Evolutionary conservation across 2,888 invertebrate genomes (phyloP).

Genomic region (Argyresthia goedartella): DNA sequence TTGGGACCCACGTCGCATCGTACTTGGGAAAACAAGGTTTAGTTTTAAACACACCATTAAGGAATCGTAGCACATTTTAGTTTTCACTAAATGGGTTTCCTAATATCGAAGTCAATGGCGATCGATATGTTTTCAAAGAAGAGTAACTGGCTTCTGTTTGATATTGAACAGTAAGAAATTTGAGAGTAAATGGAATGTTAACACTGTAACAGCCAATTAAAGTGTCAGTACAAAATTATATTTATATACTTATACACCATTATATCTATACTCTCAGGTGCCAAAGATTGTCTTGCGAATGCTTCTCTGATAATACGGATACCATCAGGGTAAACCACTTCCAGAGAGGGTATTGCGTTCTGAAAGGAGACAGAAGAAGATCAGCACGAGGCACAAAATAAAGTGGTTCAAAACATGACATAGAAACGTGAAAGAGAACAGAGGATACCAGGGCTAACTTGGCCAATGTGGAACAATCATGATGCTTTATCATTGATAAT

Average conservation of each 20-base stretch:
- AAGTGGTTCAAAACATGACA: too few relatives aligned
- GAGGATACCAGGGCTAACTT: not conserved
- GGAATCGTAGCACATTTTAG: not conserved
- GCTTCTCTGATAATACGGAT: not conserved
- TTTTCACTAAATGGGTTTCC: not conserved
- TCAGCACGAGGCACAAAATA: too few relatives aligned
- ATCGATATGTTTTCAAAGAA: not conserved
- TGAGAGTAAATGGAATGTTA: too few relatives aligned
- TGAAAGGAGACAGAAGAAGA: too few relatives aligned
- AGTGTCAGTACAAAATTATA: constrained; percentile 4
- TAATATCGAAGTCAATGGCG: not conserved
- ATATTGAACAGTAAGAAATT: not conserved
- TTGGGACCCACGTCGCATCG: not conserved
- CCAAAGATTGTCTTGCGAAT: not conserved
- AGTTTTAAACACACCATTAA: not conserved
- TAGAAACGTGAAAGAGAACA: not conserved
- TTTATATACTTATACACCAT: constrained; percentile 8
- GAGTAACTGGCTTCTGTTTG: not conserved
- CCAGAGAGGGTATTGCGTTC: constrained; percentile 5
- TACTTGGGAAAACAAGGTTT: not conserved
- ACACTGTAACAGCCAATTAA: too few relatives aligned
- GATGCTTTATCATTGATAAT: not conserved
- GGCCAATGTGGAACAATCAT: not conserved
- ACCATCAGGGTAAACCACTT: constrained; percentile 4
- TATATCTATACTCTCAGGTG: constrained; percentile 8